phyloP scores from a whole-genome alignment of 2,797 vertebrate genomes.

The Chanos chanos region DNA sequence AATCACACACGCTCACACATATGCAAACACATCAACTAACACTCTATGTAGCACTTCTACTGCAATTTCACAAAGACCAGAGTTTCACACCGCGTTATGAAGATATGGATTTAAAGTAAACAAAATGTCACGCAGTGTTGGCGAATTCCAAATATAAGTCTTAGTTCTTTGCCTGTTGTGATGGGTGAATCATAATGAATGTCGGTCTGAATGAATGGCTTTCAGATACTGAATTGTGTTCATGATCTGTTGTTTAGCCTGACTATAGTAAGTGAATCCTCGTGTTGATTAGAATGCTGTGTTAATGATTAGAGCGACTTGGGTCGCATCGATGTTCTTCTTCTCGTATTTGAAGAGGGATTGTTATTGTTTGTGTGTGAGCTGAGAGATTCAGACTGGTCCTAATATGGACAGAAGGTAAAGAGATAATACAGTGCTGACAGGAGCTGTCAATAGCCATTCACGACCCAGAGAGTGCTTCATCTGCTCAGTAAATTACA shows the following conservation, averaged over 20 bases:
- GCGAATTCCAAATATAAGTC: no score
- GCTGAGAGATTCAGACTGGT: slow-evolving; percentile 23
- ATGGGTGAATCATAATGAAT: background rate
- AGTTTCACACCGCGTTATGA: no score
- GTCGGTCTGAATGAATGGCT: no score
- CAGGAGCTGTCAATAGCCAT: slow-evolving; percentile 68
- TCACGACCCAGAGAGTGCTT: slow-evolving; percentile 63
- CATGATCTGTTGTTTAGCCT: no score
- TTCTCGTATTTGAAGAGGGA: slow-evolving; percentile 12
- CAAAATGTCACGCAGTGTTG: no score
- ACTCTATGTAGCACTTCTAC: background rate
- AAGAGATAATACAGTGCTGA: slow-evolving; percentile 65
- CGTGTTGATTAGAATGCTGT: background rate
- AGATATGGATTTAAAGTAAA: no score
- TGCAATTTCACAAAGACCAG: no score
- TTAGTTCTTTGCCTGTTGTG: background rate
- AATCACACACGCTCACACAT: slow-evolving; percentile 17
- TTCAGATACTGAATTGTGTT: no score
- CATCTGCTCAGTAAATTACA: slow-evolving; percentile 73
- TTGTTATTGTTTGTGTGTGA: slow-evolving; percentile 25
- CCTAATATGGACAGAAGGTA: slow-evolving; percentile 57
- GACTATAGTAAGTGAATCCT: no score
- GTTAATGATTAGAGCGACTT: no score
- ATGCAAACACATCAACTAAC: background rate
- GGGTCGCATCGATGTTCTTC: background rate